These are phyloP conservation scores for Mya arenaria DNA, from an alignment of 1,140 invertebrate species.

Conservation along the genomic window DNA sequence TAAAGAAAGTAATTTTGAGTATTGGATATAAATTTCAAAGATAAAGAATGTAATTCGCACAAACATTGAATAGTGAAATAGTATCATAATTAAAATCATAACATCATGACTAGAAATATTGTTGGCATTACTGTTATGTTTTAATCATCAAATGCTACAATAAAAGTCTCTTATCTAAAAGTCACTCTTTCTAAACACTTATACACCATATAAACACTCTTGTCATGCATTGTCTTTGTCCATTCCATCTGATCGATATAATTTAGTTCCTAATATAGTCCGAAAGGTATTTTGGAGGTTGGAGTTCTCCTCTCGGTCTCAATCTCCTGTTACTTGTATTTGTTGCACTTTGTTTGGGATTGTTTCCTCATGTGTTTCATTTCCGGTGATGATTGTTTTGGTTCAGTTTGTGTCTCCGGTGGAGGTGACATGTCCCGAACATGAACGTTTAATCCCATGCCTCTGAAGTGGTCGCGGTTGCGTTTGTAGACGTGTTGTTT, in stretches of 20 bases:
- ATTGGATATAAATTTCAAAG: background rate
- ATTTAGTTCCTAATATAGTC: background rate
- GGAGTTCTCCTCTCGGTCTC: background rate
- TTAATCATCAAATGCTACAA: background rate
- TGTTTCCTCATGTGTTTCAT: background rate
- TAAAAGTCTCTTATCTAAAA: background rate
- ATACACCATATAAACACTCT: background rate
- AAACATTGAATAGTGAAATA: background rate
- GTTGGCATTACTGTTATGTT: background rate
- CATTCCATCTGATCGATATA: background rate
- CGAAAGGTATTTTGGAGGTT: background rate
- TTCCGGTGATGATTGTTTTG: background rate
- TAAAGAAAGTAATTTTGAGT: background rate
- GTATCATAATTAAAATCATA: background rate
- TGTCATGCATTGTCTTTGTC: background rate
- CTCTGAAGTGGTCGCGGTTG: slow-evolving; percentile 35
- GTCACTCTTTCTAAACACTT: background rate
- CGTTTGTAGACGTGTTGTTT: background rate
- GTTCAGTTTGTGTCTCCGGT: background rate
- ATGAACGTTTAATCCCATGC: background rate
- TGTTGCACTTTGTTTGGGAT: background rate
- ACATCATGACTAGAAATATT: background rate
- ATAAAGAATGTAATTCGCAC: too few species aligned
- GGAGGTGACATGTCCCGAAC: background rate
- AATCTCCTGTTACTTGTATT: background rate